These are phyloP conservation scores for Brachionus manjavacas DNA, from an alignment of 1,140 invertebrate species.

Conservation along the genomic window DNA sequence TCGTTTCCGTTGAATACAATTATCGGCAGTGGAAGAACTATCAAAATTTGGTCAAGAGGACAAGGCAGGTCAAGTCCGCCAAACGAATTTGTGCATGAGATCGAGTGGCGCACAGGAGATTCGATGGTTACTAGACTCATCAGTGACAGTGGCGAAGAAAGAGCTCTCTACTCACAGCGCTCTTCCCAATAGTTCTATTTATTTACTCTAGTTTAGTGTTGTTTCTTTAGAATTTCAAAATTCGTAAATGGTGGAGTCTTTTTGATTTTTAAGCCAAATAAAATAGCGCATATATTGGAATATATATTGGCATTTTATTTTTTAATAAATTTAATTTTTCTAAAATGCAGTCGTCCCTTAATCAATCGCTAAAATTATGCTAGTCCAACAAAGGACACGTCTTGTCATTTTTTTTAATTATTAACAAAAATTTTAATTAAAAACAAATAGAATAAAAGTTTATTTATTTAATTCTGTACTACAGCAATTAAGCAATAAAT, in stretches of 20 bases:
- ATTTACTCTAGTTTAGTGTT: constrained; percentile 16
- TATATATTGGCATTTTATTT: neutral
- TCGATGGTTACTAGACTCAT: constrained; percentile 36
- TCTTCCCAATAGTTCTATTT: constrained; percentile 4
- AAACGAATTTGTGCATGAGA: constrained; percentile 42
- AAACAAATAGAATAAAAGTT: too few species aligned
- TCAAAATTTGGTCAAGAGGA: constrained; percentile 44
- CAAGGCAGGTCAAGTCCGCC: constrained; percentile 5
- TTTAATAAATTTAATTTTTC: neutral
- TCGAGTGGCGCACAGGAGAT: constrained; percentile 38
- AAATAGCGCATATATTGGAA: neutral
- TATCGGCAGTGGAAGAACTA: constrained; percentile 3
- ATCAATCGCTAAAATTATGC: too few species aligned
- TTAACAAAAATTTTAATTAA: too few species aligned
- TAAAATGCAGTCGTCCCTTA: too few species aligned
- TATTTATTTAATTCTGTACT: too few species aligned
- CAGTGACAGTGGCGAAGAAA: constrained; percentile 37
- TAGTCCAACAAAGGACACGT: too few species aligned
- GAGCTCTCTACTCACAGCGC: constrained; percentile 32
- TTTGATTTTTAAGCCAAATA: neutral
- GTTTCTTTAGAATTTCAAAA: neutral
- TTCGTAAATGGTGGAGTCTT: neutral
- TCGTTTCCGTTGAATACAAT: constrained; percentile 14
- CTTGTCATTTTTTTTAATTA: too few species aligned
- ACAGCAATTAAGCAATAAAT: too few species aligned